phyloP scores from a whole-genome alignment of 2,888 invertebrate genomes.

The Anaspis maculata region DNA sequence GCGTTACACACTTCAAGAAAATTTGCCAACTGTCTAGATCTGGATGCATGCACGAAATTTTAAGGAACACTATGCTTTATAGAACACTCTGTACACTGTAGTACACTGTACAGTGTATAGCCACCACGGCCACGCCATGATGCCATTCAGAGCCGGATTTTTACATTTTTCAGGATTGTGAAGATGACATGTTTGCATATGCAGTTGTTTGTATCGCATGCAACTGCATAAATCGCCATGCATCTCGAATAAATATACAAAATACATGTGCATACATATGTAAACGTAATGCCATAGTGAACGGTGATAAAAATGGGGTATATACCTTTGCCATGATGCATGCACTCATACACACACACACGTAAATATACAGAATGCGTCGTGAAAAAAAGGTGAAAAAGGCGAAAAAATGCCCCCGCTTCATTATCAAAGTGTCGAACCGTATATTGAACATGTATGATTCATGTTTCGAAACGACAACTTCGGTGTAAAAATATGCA shows the following conservation, averaged over 20 bases:
- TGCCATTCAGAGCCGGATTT: too few relatives aligned
- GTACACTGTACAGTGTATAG: too few relatives aligned
- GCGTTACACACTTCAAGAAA: too few relatives aligned
- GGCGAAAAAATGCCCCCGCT: too few relatives aligned
- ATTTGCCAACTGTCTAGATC: too few relatives aligned
- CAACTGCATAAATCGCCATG: constrained; percentile 24
- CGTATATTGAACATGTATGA: constrained; percentile 42
- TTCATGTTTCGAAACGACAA: constrained; percentile 42
- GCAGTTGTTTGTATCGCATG: constrained; percentile 15
- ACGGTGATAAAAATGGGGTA: constrained; percentile 36
- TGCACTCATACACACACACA: neutral
- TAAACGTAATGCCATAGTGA: constrained; percentile 32
- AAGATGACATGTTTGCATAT: too few relatives aligned
- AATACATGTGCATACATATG: constrained; percentile 31
- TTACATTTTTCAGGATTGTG: too few relatives aligned
- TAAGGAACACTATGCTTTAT: too few relatives aligned
- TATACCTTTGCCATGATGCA: constrained; percentile 15
- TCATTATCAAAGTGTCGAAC: constrained; percentile 43
- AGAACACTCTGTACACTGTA: too few relatives aligned
- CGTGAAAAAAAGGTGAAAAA: constrained; percentile 27
- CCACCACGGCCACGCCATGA: too few relatives aligned
- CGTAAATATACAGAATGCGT: neutral
- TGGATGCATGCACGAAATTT: too few relatives aligned
- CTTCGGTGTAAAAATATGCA: constrained; percentile 43
- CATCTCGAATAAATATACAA: constrained; percentile 27